phyloP scores from a whole-genome alignment of 2,888 invertebrate genomes.

The Synergus gifuensis region DNA sequence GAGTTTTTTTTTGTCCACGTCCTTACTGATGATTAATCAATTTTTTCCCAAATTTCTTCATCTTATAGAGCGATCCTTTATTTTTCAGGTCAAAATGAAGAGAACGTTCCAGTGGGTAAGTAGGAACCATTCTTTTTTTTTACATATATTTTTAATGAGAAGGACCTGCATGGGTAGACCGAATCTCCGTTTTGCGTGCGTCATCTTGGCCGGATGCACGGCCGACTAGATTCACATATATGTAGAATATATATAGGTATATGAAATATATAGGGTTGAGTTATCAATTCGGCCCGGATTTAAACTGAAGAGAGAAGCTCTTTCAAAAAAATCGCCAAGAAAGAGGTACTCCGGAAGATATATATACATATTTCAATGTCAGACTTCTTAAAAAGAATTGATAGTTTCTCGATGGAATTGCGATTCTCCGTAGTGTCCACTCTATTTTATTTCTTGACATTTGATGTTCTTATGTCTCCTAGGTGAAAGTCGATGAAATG shows the following conservation, averaged over 20 bases:
- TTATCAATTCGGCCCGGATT: conserved; percentile 12
- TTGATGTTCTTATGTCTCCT: conserved; percentile 22
- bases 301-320: background rate
- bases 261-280: background rate
- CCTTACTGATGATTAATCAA: background rate
- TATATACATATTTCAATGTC: conserved; percentile 3
- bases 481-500: background rate
- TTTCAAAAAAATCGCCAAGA: background rate
- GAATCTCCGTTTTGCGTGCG: conserved; percentile 37
- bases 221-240: conserved; percentile 29
- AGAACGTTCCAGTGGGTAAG: conserved; percentile 8
- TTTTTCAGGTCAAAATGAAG: background rate
- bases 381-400: conserved; percentile 27
- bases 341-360: conserved; percentile 23
- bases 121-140: conserved; percentile 5
- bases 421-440: conserved; percentile 19
- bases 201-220: conserved; percentile 28
- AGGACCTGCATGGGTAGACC: conserved; percentile 38
- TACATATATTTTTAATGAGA: conserved; percentile 10
- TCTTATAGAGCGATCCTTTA: background rate
- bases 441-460: conserved; percentile 13
- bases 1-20: too few species aligned
- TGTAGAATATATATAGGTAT: background rate
- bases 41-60: background rate
- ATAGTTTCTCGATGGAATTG: conserved; percentile 19